Percentiles rank a stretch among this genome's conserved stretches.
phyloP scores from a whole-genome alignment of 2,113 vertebrate species.

The Apteryx owenii region DNA sequence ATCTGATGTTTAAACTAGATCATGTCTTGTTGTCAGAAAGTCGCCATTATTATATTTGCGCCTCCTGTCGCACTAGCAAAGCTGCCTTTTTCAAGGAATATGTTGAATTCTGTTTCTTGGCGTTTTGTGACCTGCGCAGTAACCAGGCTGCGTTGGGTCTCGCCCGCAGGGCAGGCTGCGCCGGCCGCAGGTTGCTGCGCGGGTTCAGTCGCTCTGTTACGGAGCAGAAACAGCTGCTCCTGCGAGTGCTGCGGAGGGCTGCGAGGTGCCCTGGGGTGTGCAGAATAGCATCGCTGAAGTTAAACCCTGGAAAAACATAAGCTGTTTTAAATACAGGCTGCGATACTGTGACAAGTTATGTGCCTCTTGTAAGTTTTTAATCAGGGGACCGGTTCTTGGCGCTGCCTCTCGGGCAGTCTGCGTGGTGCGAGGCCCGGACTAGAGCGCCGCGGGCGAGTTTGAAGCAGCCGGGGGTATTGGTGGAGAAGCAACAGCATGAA shows the following conservation, averaged over 20 bases:
- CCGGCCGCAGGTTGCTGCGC: no score
- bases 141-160: no score
- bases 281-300: background rate
- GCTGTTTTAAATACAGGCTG: background rate
- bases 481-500: no score
- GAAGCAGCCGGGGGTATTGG: no score
- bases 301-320: background rate
- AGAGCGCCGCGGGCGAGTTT: background rate
- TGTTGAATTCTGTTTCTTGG: background rate
- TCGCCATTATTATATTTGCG: background rate
- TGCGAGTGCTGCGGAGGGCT: background rate
- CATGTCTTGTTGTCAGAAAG: rapidly evolving
- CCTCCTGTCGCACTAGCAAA: background rate
- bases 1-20: background rate
- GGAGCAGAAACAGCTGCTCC: no score
- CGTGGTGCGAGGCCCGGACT: no score
- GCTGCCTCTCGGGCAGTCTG: no score
- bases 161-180: no score
- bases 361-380: background rate
- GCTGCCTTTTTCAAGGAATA: background rate
- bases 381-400: background rate
- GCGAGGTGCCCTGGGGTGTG: background rate
- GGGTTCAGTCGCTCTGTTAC: no score
- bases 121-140: background rate
- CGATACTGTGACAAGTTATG: background rate